phyloP scores from a whole-genome alignment of 2,797 vertebrate genomes.

The Hemibagrus guttatus region DNA sequence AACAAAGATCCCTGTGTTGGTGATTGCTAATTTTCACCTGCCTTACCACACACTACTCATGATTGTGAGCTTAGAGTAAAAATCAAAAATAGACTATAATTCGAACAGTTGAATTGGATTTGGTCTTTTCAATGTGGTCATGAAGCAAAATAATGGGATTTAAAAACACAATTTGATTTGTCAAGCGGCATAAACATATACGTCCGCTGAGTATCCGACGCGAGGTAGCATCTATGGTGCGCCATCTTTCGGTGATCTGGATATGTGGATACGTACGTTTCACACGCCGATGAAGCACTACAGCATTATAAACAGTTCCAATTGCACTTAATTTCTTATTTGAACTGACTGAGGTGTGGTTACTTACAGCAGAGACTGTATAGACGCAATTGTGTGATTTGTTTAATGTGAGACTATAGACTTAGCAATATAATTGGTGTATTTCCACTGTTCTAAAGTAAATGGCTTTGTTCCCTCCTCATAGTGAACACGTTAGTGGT shows the following conservation, averaged over 20 bases:
- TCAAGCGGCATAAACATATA: neutral
- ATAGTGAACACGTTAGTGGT: too few species aligned
- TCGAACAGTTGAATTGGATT: neutral
- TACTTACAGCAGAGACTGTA: neutral
- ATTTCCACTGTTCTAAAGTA: too few species aligned
- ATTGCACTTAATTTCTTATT: too few species aligned
- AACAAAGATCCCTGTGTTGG: neutral
- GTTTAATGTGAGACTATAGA: neutral
- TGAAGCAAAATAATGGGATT: too few species aligned
- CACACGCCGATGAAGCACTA: too few species aligned
- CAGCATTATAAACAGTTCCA: too few species aligned
- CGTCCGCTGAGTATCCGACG: neutral
- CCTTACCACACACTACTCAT: neutral
- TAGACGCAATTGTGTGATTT: neutral
- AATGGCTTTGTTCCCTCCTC: too few species aligned
- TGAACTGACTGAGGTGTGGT: neutral
- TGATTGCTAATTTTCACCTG: neutral
- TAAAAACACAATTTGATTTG: neutral
- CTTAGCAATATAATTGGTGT: neutral
- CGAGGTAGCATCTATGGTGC: neutral
- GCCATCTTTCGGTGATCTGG: neutral
- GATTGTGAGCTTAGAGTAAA: neutral
- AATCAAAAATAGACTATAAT: neutral
- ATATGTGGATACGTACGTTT: neutral
- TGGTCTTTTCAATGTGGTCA: neutral